Evolutionary conservation across 2,797 vertebrate genomes (phyloP).

Genomic region (Acridotheres tristis): DNA sequence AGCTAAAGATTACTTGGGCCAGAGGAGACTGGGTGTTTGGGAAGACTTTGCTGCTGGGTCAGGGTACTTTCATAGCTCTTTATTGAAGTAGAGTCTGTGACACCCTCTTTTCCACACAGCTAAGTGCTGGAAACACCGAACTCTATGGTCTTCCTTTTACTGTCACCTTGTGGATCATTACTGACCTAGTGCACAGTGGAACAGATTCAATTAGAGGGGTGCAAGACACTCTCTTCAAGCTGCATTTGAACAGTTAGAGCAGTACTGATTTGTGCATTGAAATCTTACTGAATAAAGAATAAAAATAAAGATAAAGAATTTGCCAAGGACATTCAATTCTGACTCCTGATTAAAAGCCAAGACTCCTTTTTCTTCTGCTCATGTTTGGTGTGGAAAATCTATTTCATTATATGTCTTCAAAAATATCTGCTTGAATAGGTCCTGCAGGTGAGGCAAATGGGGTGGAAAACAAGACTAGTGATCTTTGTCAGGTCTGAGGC

Average conservation of each 20-base stretch:
- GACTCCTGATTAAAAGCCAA: not conserved
- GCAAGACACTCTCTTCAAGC: not conserved
- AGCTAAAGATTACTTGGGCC: not conserved
- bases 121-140: not conserved
- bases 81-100: not conserved
- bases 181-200: not conserved
- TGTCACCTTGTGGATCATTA: not conserved
- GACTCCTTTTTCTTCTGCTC: not conserved
- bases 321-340: fast-evolving
- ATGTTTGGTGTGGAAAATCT: not conserved
- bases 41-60: not conserved
- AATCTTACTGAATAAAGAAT: not conserved
- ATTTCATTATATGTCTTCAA: not conserved
- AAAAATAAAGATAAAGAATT: not conserved
- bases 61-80: not conserved
- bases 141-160: not conserved
- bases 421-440: not conserved
- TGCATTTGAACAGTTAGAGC: not conserved
- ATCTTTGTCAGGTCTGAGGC: not conserved
- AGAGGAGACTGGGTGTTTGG: not conserved
- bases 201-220: not conserved
- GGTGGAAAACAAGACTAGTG: fast-evolving
- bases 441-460: not conserved
- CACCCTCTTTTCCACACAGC: not conserved
- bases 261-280: not conserved